Percentiles rank a stretch among this genome's conserved stretches.
phyloP scores from a whole-genome alignment of 2,113 vertebrate species.

The Brachyhypopomus gauderio region DNA sequence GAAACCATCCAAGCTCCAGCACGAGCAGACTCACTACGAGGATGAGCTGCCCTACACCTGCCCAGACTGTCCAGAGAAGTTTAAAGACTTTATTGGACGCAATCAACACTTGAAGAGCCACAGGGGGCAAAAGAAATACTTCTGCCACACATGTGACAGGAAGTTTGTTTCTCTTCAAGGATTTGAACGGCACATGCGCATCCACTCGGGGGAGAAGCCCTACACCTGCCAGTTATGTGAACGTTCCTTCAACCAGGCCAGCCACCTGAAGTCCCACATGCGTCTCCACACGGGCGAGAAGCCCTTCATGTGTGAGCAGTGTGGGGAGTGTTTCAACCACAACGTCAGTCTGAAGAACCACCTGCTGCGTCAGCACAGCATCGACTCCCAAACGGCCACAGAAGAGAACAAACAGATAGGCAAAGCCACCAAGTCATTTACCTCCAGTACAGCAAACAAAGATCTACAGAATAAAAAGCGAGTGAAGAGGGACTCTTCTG shows the following conservation, averaged over 20 bases:
- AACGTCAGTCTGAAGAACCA: background rate
- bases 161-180: background rate
- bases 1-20: background rate
- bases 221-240: background rate
- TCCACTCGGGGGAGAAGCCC: background rate
- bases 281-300: background rate
- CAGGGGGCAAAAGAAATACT: background rate
- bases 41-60: background rate
- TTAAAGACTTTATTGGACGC: background rate
- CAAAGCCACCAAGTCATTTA: background rate
- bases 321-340: slow-evolving; percentile 6
- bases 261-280: too few relatives aligned
- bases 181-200: background rate
- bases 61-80: background rate
- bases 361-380: background rate
- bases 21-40: background rate
- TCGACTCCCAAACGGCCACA: background rate
- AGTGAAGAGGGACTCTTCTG: background rate
- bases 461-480: background rate
- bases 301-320: background rate
- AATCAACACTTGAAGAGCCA: background rate
- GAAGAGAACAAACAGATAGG: background rate
- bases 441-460: background rate
- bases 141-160: background rate
- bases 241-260: too few relatives aligned